A percentile compares a stretch with the other conserved stretches of the same genome.
phyloP scores from a whole-genome alignment of 2,888 invertebrate species.

The Corbicula japonica region DNA sequence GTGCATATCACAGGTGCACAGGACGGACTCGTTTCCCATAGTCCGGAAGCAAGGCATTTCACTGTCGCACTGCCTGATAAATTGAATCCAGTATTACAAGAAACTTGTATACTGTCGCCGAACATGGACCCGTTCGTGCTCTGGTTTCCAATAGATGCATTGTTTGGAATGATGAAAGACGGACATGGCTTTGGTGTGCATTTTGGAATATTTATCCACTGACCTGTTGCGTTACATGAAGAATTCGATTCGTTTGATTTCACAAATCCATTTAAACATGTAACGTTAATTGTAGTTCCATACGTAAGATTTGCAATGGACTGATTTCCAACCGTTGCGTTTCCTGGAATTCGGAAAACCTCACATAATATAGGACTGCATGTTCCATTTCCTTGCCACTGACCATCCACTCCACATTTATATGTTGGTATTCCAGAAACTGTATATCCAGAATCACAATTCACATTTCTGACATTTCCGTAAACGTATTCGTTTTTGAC shows the following conservation, averaged over 20 bases:
- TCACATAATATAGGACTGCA: not conserved
- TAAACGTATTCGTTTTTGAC: not conserved
- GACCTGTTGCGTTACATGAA: no score
- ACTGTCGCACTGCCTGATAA: not conserved
- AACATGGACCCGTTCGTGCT: no score
- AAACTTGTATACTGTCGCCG: no score
- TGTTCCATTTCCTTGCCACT: constrained; percentile 9
- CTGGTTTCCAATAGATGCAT: no score
- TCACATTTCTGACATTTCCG: not conserved
- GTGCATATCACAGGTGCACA: not conserved
- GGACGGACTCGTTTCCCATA: not conserved
- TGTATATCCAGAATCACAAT: constrained; percentile 15
- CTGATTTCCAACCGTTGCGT: not conserved
- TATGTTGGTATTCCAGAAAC: not conserved
- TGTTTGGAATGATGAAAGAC: no score
- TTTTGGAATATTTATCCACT: no score
- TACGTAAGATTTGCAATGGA: not conserved
- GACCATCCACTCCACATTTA: not conserved
- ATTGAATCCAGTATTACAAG: not conserved
- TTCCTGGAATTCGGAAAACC: not conserved
- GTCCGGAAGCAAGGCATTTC: not conserved
- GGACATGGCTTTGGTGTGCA: no score
- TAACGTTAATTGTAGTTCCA: not conserved
- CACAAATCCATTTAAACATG: not conserved
- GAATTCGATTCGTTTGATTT: no score